phyloP scores from a whole-genome alignment of 2,888 invertebrate genomes.

The Drosophila heteroneura region DNA sequence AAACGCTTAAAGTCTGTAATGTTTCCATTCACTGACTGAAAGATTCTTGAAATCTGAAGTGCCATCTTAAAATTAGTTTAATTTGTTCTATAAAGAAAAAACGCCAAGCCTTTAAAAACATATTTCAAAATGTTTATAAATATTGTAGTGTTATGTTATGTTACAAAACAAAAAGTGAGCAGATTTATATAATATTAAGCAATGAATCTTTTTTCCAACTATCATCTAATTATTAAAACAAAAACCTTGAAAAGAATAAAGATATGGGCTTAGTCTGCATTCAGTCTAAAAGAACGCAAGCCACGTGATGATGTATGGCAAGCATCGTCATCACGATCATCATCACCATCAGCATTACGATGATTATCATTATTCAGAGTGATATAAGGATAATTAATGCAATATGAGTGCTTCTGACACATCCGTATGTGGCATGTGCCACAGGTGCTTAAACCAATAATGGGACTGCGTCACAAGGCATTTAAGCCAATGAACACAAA shows the following conservation, averaged over 20 bases:
- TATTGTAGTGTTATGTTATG: neutral
- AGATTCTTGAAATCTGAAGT: neutral
- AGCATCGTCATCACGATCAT: constrained; percentile 2
- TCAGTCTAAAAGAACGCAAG: neutral
- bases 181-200: neutral
- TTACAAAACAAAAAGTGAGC: neutral
- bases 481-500: constrained; percentile 75
- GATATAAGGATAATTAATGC: constrained; percentile 79
- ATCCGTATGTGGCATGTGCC: constrained; percentile 77
- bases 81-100: neutral
- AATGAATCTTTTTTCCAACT: neutral
- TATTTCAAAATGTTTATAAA: neutral
- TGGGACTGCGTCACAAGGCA: constrained; percentile 61
- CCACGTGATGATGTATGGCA: neutral
- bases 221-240: neutral
- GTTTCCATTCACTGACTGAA: neutral
- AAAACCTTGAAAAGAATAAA: neutral
- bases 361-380: constrained; percentile 24
- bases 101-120: neutral
- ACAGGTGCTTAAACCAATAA: constrained; percentile 84
- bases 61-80: neutral
- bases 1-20: neutral
- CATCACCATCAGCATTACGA: constrained; percentile 9
- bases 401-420: constrained; percentile 60
- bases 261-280: neutral